A percentile compares a stretch with the other conserved stretches of the same genome.
These are phyloP conservation scores for Dasyurus viverrinus DNA, from an alignment of 2,113 vertebrate species.

Conservation along the genomic window DNA sequence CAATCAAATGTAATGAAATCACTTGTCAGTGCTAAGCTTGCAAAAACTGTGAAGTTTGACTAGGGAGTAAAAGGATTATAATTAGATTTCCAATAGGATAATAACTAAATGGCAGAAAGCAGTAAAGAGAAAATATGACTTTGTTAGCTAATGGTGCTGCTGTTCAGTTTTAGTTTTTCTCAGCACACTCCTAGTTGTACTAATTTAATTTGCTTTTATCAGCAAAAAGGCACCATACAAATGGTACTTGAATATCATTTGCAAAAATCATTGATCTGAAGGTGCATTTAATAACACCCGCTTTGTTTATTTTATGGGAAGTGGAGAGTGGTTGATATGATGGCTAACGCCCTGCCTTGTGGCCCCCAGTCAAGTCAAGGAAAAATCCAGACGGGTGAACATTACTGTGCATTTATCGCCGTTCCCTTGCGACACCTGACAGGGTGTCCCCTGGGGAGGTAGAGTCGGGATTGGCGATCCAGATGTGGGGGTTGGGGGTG, in stretches of 20 bases:
- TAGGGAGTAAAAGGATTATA: slow-evolving; percentile 93
- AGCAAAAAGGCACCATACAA: slow-evolving; percentile 83
- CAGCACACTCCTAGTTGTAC: slow-evolving; percentile 84
- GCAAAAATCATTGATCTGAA: slow-evolving; percentile 87
- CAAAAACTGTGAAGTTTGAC: slow-evolving; percentile 94
- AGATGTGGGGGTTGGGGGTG: background rate
- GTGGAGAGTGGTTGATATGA: slow-evolving; percentile 77
- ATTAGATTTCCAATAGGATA: slow-evolving; percentile 94
- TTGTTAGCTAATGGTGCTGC: slow-evolving; percentile 89
- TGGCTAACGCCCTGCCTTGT: slow-evolving; percentile 65
- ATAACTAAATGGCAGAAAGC: slow-evolving; percentile 92
- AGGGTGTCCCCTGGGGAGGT: background rate
- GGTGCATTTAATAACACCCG: slow-evolving; percentile 83
- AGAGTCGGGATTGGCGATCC: slow-evolving; percentile 16
- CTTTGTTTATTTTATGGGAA: slow-evolving; percentile 84
- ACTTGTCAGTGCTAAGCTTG: slow-evolving; percentile 95
- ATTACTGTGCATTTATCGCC: background rate
- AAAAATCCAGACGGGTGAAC: slow-evolving; percentile 36
- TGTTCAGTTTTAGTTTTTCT: slow-evolving; percentile 86
- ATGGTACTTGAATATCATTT: slow-evolving; percentile 87
- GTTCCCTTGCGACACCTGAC: slow-evolving; percentile 8
- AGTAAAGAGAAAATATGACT: slow-evolving; percentile 91
- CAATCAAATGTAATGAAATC: slow-evolving; percentile 96
- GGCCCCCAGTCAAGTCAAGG: slow-evolving; percentile 55
- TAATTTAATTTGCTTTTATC: slow-evolving; percentile 89